Evolutionary conservation across 1,140 invertebrate species (phyloP).

Genomic region (Ceratina australensis): DNA sequence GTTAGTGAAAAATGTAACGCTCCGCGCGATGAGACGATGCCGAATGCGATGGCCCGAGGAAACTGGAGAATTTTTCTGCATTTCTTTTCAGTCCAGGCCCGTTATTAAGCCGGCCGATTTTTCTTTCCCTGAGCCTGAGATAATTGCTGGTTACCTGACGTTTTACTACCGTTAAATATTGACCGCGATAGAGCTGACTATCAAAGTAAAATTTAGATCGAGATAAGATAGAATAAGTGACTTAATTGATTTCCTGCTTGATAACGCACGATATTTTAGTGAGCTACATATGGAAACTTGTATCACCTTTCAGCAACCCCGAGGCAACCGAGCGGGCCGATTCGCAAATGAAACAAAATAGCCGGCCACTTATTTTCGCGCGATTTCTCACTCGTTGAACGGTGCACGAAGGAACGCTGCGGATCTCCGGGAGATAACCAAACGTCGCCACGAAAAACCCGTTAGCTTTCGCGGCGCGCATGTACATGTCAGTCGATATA

Average conservation of each 20-base stretch:
- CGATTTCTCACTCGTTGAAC: constrained; percentile 24
- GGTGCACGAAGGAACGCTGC: background rate
- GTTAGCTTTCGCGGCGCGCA: constrained; percentile 39
- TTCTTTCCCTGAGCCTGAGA: no score
- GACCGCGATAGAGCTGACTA: no score
- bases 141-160: no score
- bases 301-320: background rate
- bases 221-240: no score
- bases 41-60: constrained; percentile 24
- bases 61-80: background rate
- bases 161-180: no score
- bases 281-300: no score
- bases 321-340: background rate
- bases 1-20: constrained; percentile 43
- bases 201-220: no score
- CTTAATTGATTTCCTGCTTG: no score
- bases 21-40: constrained; percentile 19
- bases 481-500: constrained; percentile 36
- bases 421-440: constrained; percentile 5
- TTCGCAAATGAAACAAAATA: constrained; percentile 1
- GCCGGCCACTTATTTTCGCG: constrained; percentile 7
- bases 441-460: constrained; percentile 32
- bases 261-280: background rate
- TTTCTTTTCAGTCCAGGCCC: no score
- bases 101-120: no score